These are phyloP conservation scores for Acanthosepion pharaonis DNA, from an alignment of 2,888 invertebrate genomes.

Conservation along the genomic window DNA sequence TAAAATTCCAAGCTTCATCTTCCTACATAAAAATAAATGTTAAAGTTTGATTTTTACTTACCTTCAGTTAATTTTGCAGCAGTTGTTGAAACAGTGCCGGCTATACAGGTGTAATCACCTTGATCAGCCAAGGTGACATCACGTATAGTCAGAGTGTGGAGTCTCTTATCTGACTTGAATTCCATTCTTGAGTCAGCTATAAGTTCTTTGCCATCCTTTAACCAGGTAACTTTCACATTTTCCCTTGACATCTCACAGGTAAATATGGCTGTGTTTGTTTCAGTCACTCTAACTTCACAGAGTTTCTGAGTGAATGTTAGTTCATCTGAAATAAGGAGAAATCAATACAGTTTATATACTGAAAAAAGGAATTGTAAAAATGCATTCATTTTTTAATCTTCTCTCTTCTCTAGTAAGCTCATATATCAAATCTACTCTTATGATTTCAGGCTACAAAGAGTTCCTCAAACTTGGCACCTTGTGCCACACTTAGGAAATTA, in stretches of 20 bases:
- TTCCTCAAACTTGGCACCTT: too few species aligned
- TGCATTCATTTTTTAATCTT: too few species aligned
- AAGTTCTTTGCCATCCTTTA: constrained; percentile 41
- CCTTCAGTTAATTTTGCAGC: constrained; percentile 24
- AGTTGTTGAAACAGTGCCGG: constrained; percentile 36
- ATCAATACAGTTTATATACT: neutral
- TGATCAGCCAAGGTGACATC: constrained; percentile 41
- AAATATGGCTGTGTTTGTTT: constrained; percentile 39
- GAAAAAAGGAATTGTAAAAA: too few species aligned
- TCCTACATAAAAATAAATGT: too few species aligned
- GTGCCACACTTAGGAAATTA: too few species aligned
- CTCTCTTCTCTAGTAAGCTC: too few species aligned
- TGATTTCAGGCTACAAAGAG: too few species aligned
- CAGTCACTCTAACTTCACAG: constrained; percentile 39
- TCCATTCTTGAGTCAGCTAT: neutral
- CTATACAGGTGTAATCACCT: constrained; percentile 39
- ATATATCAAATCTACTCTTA: too few species aligned
- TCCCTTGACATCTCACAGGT: constrained; percentile 43
- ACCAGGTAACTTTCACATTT: constrained; percentile 38
- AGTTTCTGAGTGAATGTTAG: neutral
- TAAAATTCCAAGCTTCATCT: too few species aligned
- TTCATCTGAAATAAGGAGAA: neutral
- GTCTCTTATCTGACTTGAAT: constrained; percentile 24
- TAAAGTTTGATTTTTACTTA: neutral
- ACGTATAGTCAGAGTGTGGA: constrained; percentile 15